Conservation (phyloP, 2,888 invertebrate species). For the Drosophila niveifrons region DNA sequence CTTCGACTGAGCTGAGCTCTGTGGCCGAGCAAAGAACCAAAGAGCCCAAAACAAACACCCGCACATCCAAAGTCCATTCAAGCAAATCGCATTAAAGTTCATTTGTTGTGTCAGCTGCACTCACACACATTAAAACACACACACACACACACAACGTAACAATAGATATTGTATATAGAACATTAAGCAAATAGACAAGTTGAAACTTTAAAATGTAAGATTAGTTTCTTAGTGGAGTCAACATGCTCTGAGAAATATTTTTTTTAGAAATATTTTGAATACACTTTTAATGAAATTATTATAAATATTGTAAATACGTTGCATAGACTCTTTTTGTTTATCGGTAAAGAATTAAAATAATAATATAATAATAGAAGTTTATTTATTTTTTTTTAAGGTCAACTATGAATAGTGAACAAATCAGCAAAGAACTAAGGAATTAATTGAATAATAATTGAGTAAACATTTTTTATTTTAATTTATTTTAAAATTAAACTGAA, state of each 20-base stretch:
- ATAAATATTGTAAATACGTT: too few species aligned
- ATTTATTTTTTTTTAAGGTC: too few species aligned
- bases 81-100: slow-evolving; percentile 81
- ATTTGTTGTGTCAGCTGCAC: slow-evolving; percentile 84
- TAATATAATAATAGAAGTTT: too few species aligned
- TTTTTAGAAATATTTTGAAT: too few species aligned
- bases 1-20: slow-evolving; percentile 42
- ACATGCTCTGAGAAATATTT: slow-evolving; percentile 4
- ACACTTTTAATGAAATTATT: too few species aligned
- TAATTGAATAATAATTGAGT: too few species aligned
- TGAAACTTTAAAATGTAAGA: slow-evolving; percentile 33
- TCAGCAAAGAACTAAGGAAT: too few species aligned
- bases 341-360: too few species aligned
- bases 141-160: slow-evolving; percentile 18
- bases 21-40: slow-evolving; percentile 41
- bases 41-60: slow-evolving; percentile 57
- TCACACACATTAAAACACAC: slow-evolving; percentile 8
- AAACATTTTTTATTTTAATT: too few species aligned
- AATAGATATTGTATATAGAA: slow-evolving; percentile 14
- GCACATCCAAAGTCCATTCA: slow-evolving; percentile 69
- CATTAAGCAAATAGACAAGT: slow-evolving; percentile 34
- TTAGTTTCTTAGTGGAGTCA: slow-evolving; percentile 12
- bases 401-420: too few species aligned
- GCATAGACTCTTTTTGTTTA: too few species aligned
- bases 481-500: too few species aligned